Base-by-base conservation (phyloP, 2,888 invertebrate species). In the Julus scandinavius region DNA sequence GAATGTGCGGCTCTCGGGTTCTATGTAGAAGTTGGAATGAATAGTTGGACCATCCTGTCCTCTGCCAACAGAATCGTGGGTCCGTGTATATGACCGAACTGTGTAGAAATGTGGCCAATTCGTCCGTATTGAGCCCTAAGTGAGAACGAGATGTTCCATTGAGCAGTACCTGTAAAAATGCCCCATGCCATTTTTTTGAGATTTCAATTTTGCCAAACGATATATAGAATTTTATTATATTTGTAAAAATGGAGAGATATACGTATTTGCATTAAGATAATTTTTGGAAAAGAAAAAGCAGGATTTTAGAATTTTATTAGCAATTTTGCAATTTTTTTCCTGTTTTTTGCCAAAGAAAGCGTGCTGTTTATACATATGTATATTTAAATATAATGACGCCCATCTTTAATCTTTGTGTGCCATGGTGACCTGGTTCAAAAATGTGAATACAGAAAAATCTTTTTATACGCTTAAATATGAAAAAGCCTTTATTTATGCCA, bases 401-500 rank as follows among this genome's bases (percentile, higher is more conserved):
- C 29, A 29, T 80, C 80, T 38, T 80, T 80, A 80, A 38, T 80
- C 38, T 11, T 80, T 38, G 38, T 80, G 80, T 80, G 80, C 80
- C 80, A 80, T 38, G 80, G 80, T 38, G 38, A 38, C 29, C 80
- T 80, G 80, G 80, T 80, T 80, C 29, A 72, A 38, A 80, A 80
- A 29, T 11, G 80, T 38, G 38, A 80, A 80, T 80, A 38, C 38
- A 80, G 38, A 80, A 80, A 80, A 45, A 29, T 38, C 9, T 3
- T 80, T 80, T 80, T 63, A 80, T 80, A 80, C 80, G 80, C 80
- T 72, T 72, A 72, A 72, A 45, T 45, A 45, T 72, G 20, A 72
- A 80, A 80, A 80, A 80, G 80, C 80, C 80, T 80, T 80, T 80
- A 80, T 80, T 80, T 80, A 80, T 80, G 80, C 29, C 80, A 80